A percentile compares a stretch with the other conserved stretches of the same genome.
Conservation (phyloP, 2,113 vertebrate genomes). For the Oreochromis aureus region DNA sequence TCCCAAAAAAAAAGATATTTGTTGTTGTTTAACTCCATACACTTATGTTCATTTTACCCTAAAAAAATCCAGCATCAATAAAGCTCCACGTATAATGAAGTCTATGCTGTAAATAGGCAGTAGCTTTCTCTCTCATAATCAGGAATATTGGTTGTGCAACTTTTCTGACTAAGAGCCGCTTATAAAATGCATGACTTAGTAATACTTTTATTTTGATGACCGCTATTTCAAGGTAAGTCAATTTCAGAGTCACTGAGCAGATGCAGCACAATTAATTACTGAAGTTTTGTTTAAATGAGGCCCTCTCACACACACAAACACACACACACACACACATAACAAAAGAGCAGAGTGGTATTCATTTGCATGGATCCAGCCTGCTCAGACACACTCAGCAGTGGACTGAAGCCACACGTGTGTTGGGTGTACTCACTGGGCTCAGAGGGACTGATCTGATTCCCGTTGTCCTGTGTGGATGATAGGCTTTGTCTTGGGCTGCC, state of each 20-base stretch:
- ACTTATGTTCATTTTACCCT: background rate
- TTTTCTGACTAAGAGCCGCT: background rate
- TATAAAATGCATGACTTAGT: background rate
- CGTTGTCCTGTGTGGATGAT: background rate
- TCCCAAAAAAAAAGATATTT: background rate
- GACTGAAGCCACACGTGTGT: background rate
- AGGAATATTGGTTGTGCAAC: background rate
- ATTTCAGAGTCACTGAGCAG: background rate
- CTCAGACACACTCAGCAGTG: background rate
- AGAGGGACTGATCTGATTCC: background rate
- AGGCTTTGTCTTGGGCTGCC: background rate
- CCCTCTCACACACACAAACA: background rate
- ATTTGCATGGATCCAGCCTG: background rate
- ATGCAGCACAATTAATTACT: background rate
- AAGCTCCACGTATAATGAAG: background rate
- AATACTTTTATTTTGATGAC: background rate
- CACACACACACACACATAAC: background rate
- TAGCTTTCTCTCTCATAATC: background rate
- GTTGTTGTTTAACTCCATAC: background rate
- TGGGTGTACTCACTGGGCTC: conserved; percentile 65
- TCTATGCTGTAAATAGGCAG: background rate
- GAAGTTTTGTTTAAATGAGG: background rate
- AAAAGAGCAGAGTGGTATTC: background rate
- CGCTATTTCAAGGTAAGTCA: background rate
- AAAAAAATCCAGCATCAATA: background rate